Evolutionary conservation across 2,888 invertebrate species (phyloP).

Genomic region (Nemurella pictetii): DNA sequence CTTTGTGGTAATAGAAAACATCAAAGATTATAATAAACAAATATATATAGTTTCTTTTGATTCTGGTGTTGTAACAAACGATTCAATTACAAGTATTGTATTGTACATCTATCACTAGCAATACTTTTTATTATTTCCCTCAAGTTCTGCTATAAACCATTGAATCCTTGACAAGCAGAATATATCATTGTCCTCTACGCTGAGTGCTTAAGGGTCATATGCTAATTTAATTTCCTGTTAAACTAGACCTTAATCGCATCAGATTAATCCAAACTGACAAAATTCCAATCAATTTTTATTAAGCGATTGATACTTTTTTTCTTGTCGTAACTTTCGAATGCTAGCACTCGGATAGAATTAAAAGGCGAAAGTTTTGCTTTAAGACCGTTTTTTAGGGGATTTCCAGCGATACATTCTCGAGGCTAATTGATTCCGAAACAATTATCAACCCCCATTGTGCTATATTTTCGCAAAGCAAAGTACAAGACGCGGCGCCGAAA

Average conservation of each 20-base stretch:
- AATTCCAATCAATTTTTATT: neutral
- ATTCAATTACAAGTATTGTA: constrained; percentile 5
- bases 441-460: neutral
- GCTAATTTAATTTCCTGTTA: constrained; percentile 31
- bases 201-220: constrained; percentile 15
- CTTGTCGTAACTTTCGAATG: neutral
- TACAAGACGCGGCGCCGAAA: too few relatives aligned
- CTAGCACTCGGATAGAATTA: neutral
- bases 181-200: neutral
- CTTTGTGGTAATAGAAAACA: neutral
- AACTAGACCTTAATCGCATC: neutral
- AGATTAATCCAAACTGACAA: neutral
- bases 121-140: neutral
- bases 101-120: neutral
- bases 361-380: neutral
- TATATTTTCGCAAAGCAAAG: too few relatives aligned
- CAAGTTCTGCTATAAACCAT: neutral
- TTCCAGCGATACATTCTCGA: neutral
- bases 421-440: neutral
- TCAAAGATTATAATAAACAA: neutral
- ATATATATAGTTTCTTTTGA: neutral
- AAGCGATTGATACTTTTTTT: neutral
- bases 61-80: neutral
- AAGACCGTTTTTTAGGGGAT: neutral
- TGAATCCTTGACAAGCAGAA: neutral